phyloP scores from a whole-genome alignment of 2,113 vertebrate species.

The Pelecanoides urinatrix region DNA sequence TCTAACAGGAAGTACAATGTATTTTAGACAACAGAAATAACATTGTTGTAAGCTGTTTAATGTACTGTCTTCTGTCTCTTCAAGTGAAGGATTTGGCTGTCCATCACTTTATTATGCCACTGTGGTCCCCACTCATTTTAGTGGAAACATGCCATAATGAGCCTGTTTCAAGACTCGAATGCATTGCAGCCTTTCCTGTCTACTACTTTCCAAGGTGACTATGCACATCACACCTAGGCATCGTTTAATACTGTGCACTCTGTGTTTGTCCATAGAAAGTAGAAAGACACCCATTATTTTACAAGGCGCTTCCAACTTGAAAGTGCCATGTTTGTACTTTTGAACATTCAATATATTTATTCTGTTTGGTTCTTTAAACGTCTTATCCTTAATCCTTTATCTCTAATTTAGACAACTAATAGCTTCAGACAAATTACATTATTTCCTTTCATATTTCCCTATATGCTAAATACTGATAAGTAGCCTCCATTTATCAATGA shows the following conservation, averaged over 20 bases:
- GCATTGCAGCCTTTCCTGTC: neutral
- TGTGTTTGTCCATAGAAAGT: neutral
- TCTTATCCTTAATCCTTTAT: constrained; percentile 54
- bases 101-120: neutral
- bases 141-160: neutral
- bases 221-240: neutral
- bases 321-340: constrained; percentile 6
- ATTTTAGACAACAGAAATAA: neutral
- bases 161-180: neutral
- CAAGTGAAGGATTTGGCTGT: neutral
- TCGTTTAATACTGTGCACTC: neutral
- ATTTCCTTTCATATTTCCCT: constrained; percentile 49
- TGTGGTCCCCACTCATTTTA: neutral
- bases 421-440: constrained; percentile 53
- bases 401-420: constrained; percentile 61
- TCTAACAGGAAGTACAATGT: neutral
- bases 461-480: constrained; percentile 59
- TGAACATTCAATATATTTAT: constrained; percentile 31
- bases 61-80: neutral
- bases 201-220: neutral
- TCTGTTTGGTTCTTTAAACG: constrained; percentile 19
- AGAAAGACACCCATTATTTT: neutral
- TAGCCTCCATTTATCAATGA: constrained; percentile 61
- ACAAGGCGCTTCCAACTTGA: neutral
- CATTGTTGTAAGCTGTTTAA: neutral